Evolutionary conservation across 2,797 vertebrate species (phyloP).

Genomic region (Erithacus rubecula): DNA sequence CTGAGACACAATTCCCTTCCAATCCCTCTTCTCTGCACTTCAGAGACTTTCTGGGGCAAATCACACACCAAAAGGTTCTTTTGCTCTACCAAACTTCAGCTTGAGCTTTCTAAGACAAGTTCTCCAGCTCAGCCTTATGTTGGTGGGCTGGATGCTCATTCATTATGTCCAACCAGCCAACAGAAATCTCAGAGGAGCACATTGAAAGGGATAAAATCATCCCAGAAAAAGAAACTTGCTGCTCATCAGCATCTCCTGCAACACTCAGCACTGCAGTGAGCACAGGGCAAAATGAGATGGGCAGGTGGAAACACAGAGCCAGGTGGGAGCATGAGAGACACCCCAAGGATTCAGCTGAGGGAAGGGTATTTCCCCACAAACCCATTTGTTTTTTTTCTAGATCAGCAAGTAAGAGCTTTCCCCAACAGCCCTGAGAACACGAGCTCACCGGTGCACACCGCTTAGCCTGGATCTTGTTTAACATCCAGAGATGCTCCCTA

Average conservation of each 20-base stretch:
- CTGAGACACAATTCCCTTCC: background rate
- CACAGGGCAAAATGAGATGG: background rate
- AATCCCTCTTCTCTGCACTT: background rate
- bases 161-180: background rate
- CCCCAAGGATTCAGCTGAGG: background rate
- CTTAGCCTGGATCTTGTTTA: slow-evolving; percentile 33
- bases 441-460: slow-evolving; percentile 51
- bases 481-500: slow-evolving; percentile 12
- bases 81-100: background rate
- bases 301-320: background rate
- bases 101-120: background rate
- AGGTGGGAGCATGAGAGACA: background rate
- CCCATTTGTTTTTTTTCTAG: background rate
- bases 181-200: background rate
- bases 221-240: background rate
- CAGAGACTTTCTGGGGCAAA: background rate
- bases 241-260: background rate
- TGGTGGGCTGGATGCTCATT: background rate
- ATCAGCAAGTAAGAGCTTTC: slow-evolving; percentile 12
- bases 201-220: background rate
- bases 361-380: slow-evolving; percentile 1
- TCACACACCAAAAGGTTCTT: accelerated
- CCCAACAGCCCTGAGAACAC: background rate
- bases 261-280: background rate
- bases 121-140: background rate